Percentiles rank a stretch among this genome's conserved stretches.
Conservation (phyloP, 2,888 invertebrate species). For the Furcula furcula region DNA sequence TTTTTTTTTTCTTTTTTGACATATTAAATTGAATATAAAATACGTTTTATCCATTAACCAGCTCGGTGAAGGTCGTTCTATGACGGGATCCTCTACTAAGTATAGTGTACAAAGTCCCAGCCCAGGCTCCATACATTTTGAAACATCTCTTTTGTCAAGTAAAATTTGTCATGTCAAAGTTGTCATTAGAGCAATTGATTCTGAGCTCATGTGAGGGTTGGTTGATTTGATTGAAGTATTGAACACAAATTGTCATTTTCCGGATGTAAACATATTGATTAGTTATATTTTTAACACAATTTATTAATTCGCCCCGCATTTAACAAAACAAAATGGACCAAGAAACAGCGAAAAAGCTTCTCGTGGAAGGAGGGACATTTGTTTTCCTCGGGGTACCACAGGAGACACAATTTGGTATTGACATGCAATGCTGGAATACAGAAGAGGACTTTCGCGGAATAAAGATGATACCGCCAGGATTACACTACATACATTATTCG, state of each 20-base stretch:
- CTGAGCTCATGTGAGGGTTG: too few species aligned
- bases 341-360: conserved; percentile 87
- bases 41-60: too few species aligned
- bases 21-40: too few species aligned
- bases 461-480: conserved; percentile 99
- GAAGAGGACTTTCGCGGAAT: conserved; percentile 96
- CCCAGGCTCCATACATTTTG: too few species aligned
- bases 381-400: conserved; percentile 93
- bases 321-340: conserved; percentile 84
- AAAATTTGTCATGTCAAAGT: too few species aligned
- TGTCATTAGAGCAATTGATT: too few species aligned
- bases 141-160: too few species aligned
- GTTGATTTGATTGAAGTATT: too few species aligned
- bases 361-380: conserved; percentile 91
- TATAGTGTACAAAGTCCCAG: too few species aligned
- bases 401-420: conserved; percentile 98
- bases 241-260: conserved; percentile 29
- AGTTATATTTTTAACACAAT: conserved; percentile 39
- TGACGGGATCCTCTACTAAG: too few species aligned
- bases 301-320: conserved; percentile 32
- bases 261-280: conserved; percentile 59
- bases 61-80: too few species aligned
- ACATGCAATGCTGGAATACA: conserved; percentile 90
- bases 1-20: too few species aligned
- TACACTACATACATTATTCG: conserved; percentile 96